These are phyloP conservation scores for Eolophus roseicapilla DNA, from an alignment of 2,113 vertebrate species.

Conservation along the genomic window DNA sequence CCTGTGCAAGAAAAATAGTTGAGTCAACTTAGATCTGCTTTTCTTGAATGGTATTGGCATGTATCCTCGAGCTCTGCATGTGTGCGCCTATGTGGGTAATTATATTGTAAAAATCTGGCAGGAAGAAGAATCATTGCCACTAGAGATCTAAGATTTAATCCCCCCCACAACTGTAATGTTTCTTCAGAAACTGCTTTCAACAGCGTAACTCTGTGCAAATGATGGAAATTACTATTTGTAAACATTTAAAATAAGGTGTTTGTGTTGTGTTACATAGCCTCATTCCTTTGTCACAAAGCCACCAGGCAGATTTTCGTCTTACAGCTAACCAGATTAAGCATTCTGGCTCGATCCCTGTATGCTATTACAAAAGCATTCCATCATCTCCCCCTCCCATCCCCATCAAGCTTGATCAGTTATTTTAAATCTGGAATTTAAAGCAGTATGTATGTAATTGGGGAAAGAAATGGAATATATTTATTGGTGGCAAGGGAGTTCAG, in stretches of 20 bases:
- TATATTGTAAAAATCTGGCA: not conserved
- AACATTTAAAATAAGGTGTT: not conserved
- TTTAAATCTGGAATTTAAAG: not conserved
- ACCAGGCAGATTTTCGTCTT: conserved; percentile 22
- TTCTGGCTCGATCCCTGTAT: not conserved
- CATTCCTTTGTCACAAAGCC: conserved; percentile 3
- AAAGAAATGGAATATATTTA: conserved; percentile 16
- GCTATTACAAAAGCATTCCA: not conserved
- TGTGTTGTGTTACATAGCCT: not conserved
- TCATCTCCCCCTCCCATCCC: not conserved
- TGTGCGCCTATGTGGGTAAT: not conserved
- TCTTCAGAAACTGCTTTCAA: not conserved
- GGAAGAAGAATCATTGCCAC: not conserved
- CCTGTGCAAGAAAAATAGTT: not conserved
- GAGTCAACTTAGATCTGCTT: not conserved
- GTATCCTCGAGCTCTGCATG: not conserved
- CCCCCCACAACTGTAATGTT: not conserved
- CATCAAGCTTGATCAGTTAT: not conserved
- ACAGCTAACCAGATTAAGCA: conserved; percentile 39
- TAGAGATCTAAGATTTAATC: not conserved
- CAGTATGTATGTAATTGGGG: not conserved
- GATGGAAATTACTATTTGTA: not conserved
- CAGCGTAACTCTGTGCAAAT: not conserved
- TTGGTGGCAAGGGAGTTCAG: conserved; percentile 11
- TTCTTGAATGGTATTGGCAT: not conserved